phyloP scores from a whole-genome alignment of 2,888 invertebrate genomes.

The Cantharis rufa region DNA sequence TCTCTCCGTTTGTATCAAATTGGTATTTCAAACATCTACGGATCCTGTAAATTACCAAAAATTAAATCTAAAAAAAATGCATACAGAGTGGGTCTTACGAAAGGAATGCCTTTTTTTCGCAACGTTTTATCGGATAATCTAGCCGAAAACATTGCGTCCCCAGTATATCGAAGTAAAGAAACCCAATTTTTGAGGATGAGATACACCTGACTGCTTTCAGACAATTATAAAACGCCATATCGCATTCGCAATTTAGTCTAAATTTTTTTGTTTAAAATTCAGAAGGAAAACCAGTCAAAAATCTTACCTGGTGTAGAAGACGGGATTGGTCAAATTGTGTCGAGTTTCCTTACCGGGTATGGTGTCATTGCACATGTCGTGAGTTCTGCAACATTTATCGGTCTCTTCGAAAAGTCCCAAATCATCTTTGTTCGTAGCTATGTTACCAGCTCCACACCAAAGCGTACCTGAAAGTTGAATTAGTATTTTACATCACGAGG shows the following conservation, averaged over 20 bases:
- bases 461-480: conserved; percentile 65
- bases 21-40: background rate
- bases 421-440: conserved; percentile 66
- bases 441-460: conserved; percentile 78
- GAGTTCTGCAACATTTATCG: conserved; percentile 74
- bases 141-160: conserved; percentile 64
- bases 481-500: no score
- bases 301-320: conserved; percentile 45
- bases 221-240: conserved; percentile 60
- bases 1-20: background rate
- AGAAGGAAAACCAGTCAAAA: background rate
- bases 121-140: conserved; percentile 62
- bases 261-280: conserved; percentile 4
- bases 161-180: conserved; percentile 61
- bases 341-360: conserved; percentile 54
- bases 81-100: conserved; percentile 59
- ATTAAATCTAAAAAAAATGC: background rate
- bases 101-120: conserved; percentile 52
- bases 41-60: background rate
- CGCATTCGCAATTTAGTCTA: conserved; percentile 62
- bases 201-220: conserved; percentile 51
- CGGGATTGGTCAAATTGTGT: conserved; percentile 47
- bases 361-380: conserved; percentile 70
- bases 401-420: conserved; percentile 65
- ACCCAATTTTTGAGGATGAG: conserved; percentile 56